phyloP scores from a whole-genome alignment of 2,888 invertebrate species.

The Macaria liturata region DNA sequence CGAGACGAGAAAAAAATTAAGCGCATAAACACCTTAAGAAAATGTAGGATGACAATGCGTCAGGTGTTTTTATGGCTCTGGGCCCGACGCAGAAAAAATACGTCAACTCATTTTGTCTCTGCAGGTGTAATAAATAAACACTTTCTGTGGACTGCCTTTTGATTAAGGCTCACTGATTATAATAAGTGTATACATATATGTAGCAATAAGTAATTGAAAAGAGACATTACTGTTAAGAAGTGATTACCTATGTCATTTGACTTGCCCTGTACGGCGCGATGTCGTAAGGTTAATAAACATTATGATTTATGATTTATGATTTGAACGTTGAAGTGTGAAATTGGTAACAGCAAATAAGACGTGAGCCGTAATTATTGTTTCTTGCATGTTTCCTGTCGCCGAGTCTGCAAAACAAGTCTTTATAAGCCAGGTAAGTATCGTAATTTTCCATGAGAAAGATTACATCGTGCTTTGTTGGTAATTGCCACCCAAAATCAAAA shows the following conservation, averaged over 20 bases:
- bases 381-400: slow-evolving; percentile 29
- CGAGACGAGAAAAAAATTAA: slow-evolving; percentile 45
- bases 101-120: slow-evolving; percentile 56
- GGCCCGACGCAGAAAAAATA: slow-evolving; percentile 53
- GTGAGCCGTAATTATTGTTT: slow-evolving; percentile 34
- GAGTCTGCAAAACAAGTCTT: slow-evolving; percentile 11
- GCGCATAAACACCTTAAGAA: slow-evolving; percentile 55
- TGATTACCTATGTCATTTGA: no score
- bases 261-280: no score
- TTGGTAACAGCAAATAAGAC: slow-evolving; percentile 51
- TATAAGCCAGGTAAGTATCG: not conserved
- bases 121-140: slow-evolving; percentile 60
- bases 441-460: no score
- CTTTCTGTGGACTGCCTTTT: slow-evolving; percentile 46
- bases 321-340: slow-evolving; percentile 59
- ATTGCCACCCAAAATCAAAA: no score
- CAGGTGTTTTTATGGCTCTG: slow-evolving; percentile 68
- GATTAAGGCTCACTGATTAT: no score
- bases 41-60: slow-evolving; percentile 56
- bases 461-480: no score
- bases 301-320: no score
- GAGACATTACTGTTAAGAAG: no score
- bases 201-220: no score
- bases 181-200: no score
- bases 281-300: no score